Percentiles rank a stretch among this genome's conserved stretches.
Evolutionary conservation across 2,797 vertebrate genomes (phyloP).

Genomic region (Myotis daubentonii): DNA sequence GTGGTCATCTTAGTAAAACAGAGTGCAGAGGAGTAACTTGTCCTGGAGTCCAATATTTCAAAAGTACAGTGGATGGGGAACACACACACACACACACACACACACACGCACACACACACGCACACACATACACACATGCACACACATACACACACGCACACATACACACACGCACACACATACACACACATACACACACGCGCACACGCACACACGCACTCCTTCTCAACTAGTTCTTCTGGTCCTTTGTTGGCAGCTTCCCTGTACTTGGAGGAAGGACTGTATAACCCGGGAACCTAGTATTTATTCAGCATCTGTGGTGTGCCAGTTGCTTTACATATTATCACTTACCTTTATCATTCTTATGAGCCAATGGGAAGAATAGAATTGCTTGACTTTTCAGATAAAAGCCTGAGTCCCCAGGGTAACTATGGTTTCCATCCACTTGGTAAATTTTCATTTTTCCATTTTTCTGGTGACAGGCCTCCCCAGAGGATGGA

Average conservation of each 20-base stretch:
- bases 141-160: neutral
- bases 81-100: neutral
- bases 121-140: neutral
- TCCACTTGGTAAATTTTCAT: neutral
- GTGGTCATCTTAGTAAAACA: neutral
- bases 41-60: neutral
- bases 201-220: neutral
- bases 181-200: neutral
- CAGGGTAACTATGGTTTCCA: neutral
- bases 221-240: neutral
- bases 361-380: neutral
- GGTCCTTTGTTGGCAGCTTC: neutral
- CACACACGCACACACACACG: neutral
- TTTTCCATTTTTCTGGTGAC: neutral
- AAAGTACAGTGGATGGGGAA: neutral
- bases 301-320: neutral
- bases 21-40: neutral
- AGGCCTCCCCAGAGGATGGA: neutral
- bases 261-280: neutral
- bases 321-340: neutral
- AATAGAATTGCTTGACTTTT: neutral
- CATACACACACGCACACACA: neutral
- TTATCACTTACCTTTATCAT: neutral
- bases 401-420: neutral
- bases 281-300: neutral